phyloP scores from a whole-genome alignment of 2,888 invertebrate species.

The Pachliopta kotzebuea region DNA sequence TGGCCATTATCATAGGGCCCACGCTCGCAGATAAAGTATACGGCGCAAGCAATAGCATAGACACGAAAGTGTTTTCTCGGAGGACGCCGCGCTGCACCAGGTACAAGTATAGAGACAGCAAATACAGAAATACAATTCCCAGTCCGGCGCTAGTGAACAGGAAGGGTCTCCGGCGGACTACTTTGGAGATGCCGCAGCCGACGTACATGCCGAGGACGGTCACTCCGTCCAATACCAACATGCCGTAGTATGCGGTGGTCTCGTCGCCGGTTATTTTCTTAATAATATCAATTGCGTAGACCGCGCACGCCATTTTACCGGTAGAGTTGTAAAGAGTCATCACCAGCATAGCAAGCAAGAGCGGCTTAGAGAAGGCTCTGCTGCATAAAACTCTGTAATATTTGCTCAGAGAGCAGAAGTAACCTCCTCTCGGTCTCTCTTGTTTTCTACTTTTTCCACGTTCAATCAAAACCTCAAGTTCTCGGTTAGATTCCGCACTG shows the following conservation, averaged over 20 bases:
- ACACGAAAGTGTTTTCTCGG: constrained; percentile 6
- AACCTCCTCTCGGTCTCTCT: background rate
- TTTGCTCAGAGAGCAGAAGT: background rate
- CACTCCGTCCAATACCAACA: constrained; percentile 30
- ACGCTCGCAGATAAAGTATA: constrained; percentile 16
- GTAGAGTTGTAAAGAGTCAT: constrained; percentile 12
- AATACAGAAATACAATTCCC: constrained; percentile 10
- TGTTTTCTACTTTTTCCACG: constrained; percentile 18
- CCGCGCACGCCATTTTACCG: constrained; percentile 23
- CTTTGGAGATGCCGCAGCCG: constrained; percentile 30
- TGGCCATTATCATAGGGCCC: constrained; percentile 19
- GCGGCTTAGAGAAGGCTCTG: constrained; percentile 2
- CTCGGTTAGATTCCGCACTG: constrained; percentile 40
- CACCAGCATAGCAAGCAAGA: constrained; percentile 4
- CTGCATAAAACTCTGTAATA: background rate
- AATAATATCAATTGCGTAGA: constrained; percentile 27
- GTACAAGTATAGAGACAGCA: constrained; percentile 12
- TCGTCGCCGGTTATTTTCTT: constrained; percentile 27
- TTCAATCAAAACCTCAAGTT: constrained; percentile 40
- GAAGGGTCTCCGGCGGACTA: background rate
- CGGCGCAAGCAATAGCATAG: constrained; percentile 1
- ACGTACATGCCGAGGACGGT: constrained; percentile 42
- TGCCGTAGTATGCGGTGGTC: constrained; percentile 22
- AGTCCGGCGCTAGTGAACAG: background rate
- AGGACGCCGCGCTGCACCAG: constrained; percentile 3